Evolutionary conservation across 92 coral and sea anemone genomes (phyloP).

Genomic region (Chrysogorgia sp.): DNA sequence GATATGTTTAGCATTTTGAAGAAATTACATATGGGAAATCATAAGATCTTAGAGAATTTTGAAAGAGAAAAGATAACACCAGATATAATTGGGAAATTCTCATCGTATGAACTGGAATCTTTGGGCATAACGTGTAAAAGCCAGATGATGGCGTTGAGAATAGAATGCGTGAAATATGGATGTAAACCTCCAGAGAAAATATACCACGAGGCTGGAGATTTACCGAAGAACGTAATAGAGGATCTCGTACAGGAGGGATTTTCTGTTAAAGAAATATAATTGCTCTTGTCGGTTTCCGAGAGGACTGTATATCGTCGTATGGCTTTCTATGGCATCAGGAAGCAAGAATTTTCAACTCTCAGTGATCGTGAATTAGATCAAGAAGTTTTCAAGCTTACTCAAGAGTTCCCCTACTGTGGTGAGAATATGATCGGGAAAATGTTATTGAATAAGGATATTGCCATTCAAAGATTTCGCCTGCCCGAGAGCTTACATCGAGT

Average conservation of each 20-base stretch:
- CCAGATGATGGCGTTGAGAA: too few relatives aligned
- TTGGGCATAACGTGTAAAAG: constrained; percentile 22
- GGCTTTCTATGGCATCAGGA: constrained; percentile 55
- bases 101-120: constrained; percentile 8
- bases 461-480: constrained; percentile 56
- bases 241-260: constrained; percentile 29
- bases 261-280: constrained; percentile 21
- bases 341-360: constrained; percentile 36
- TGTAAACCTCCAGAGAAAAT: constrained; percentile 15
- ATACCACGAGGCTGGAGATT: constrained; percentile 5
- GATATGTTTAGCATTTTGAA: not conserved
- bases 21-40: too few relatives aligned
- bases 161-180: constrained; percentile 21
- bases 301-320: constrained; percentile 56
- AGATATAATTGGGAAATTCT: constrained; percentile 30
- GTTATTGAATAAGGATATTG: constrained; percentile 30
- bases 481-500: constrained; percentile 58
- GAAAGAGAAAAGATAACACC: constrained; percentile 54
- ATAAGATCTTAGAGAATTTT: constrained; percentile 8
- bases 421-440: constrained; percentile 49
- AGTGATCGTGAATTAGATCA: constrained; percentile 59
- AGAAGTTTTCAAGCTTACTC: constrained; percentile 10
- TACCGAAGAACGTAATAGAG: constrained; percentile 28
- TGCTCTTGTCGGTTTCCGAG: constrained; percentile 27
- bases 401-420: constrained; percentile 63